Percentiles rank a stretch among this genome's conserved stretches.
Evolutionary conservation across 2,888 invertebrate genomes (phyloP).

Genomic region (Tiliacea aurago): DNA sequence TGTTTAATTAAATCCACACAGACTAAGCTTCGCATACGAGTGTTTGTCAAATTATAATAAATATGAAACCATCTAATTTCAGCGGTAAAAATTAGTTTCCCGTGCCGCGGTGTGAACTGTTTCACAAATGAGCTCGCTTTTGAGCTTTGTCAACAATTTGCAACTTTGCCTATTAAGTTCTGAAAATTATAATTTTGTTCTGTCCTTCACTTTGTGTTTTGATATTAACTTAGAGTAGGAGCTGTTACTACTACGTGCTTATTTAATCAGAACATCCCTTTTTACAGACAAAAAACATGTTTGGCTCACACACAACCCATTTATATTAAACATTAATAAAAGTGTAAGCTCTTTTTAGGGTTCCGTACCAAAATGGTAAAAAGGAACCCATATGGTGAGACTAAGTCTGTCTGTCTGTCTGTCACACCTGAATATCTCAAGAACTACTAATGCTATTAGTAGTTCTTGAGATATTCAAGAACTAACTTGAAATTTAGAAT

Average conservation of each 20-base stretch:
- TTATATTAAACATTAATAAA: background rate
- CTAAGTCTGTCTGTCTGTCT: no score
- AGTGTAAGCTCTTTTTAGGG: background rate
- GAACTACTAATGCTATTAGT: no score
- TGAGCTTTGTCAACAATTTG: constrained; percentile 20
- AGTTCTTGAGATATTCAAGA: no score
- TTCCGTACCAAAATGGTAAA: no score
- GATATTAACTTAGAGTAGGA: background rate
- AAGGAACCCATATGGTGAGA: no score
- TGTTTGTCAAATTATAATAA: constrained; percentile 25
- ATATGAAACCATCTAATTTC: constrained; percentile 14
- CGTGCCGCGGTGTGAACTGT: constrained; percentile 19
- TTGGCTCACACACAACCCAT: background rate
- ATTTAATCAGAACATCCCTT: background rate
- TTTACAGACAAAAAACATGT: background rate
- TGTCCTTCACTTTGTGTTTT: constrained; percentile 18
- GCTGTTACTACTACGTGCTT: background rate
- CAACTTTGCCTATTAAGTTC: constrained; percentile 26
- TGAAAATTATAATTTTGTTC: constrained; percentile 34
- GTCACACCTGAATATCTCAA: no score
- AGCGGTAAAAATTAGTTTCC: constrained; percentile 16
- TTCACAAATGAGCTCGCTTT: constrained; percentile 36
- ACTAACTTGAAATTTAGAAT: no score
- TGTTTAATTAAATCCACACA: background rate
- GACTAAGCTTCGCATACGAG: background rate